phyloP scores from a whole-genome alignment of 2,797 vertebrate genomes.

The Syndactyla subalaris region DNA sequence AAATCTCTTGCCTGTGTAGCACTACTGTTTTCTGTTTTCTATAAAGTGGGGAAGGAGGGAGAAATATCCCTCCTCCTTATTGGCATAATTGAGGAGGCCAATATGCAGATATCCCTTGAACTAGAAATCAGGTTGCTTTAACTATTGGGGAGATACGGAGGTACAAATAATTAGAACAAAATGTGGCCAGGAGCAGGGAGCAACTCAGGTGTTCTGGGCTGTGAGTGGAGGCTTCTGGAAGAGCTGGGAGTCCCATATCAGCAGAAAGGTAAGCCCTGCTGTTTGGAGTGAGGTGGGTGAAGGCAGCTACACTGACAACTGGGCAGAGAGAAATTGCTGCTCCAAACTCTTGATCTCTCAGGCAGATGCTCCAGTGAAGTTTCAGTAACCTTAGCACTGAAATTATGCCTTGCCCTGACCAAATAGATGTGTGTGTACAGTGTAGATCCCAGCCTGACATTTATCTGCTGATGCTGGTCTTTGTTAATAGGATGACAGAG shows the following conservation, averaged over 20 bases:
- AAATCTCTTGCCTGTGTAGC: neutral
- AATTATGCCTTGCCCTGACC: neutral
- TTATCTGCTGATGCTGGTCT: neutral
- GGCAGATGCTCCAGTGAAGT: too few relatives aligned
- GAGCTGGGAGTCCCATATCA: rapidly evolving
- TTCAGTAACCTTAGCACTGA: neutral
- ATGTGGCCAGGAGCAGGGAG: rapidly evolving
- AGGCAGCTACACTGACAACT: neutral
- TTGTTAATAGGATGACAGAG: neutral
- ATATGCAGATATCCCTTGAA: neutral
- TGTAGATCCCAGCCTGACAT: neutral
- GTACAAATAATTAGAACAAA: neutral
- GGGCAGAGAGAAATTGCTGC: neutral
- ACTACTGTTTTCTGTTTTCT: neutral
- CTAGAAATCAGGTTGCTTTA: neutral
- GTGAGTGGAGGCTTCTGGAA: neutral
- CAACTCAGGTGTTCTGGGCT: rapidly evolving
- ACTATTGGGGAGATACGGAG: neutral
- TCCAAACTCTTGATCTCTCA: neutral
- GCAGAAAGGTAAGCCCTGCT: neutral
- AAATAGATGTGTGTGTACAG: neutral
- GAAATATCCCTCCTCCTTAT: rapidly evolving
- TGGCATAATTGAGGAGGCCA: neutral
- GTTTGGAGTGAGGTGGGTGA: neutral
- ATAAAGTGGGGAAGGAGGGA: neutral